phyloP scores from a whole-genome alignment of 2,797 vertebrate species.

The Acanthurus lineatus region DNA sequence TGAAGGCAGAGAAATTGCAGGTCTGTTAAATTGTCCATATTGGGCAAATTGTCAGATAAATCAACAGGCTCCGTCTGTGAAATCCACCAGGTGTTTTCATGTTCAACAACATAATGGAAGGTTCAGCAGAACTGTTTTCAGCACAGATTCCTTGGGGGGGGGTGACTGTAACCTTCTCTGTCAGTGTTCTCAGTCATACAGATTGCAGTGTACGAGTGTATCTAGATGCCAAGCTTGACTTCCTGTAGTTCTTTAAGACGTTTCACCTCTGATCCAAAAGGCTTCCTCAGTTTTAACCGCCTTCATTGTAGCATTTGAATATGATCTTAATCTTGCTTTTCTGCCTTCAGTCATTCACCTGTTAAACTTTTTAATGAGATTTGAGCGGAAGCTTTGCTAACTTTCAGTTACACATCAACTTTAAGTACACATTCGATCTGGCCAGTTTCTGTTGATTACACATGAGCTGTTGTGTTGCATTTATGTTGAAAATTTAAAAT shows the following conservation, averaged over 20 bases:
- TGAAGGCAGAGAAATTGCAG: conserved; percentile 53
- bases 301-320: no score
- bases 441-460: not conserved
- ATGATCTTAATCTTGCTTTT: conserved; percentile 56
- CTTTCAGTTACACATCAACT: conserved; percentile 34
- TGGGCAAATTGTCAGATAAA: conserved; percentile 30
- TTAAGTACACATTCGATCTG: not conserved
- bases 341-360: conserved; percentile 18
- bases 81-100: conserved; percentile 60
- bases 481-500: no score
- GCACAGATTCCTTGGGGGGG: not conserved
- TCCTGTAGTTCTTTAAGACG: no score
- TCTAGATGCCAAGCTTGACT: no score
- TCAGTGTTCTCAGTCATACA: no score
- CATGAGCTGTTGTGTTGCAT: not conserved
- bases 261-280: no score
- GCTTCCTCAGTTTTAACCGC: no score
- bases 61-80: conserved; percentile 45
- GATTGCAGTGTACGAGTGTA: no score
- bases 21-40: conserved; percentile 45
- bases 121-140: conserved; percentile 19
- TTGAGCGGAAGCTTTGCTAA: not conserved
- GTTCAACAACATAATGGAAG: conserved; percentile 3
- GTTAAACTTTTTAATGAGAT: conserved; percentile 24
- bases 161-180: conserved; percentile 18